phyloP scores from a whole-genome alignment of 2,888 invertebrate genomes.

The Vannuccia rotundouncinata region DNA sequence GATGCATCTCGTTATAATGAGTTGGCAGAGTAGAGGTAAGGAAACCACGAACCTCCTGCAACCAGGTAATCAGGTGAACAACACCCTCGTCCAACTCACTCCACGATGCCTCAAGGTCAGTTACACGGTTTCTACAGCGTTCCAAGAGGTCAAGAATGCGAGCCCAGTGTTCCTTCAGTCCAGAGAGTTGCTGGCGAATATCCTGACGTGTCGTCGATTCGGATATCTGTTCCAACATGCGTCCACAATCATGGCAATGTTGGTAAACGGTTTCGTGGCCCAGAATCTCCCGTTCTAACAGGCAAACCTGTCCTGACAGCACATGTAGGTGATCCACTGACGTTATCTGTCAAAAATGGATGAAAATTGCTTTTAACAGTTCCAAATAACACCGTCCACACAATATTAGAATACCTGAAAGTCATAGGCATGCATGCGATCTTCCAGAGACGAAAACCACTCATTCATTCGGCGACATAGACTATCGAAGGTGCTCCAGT shows the following conservation, averaged over 20 bases:
- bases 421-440: constrained; percentile 45
- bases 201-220: constrained; percentile 39
- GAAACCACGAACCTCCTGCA: constrained; percentile 46
- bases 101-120: constrained; percentile 47
- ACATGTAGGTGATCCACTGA: neutral
- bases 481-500: constrained; percentile 49
- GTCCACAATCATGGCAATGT: constrained; percentile 9
- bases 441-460: constrained; percentile 48
- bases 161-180: constrained; percentile 43
- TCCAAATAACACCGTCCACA: neutral
- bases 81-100: constrained; percentile 50
- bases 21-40: constrained; percentile 46
- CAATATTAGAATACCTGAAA: constrained; percentile 41
- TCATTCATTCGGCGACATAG: constrained; percentile 45
- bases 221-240: constrained; percentile 38
- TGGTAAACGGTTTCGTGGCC: neutral
- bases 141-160: neutral
- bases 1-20: constrained; percentile 48
- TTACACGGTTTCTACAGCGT: constrained; percentile 40
- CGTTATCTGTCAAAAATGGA: neutral
- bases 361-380: neutral
- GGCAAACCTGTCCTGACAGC: neutral
- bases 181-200: constrained; percentile 44
- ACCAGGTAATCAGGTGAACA: constrained; percentile 49
- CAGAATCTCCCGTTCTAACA: constrained; percentile 5